Evolutionary conservation across 2,888 invertebrate genomes (phyloP), one percentile per base, ranked within the genome.

Genomic region (Syrphus vitripennis): DNA sequence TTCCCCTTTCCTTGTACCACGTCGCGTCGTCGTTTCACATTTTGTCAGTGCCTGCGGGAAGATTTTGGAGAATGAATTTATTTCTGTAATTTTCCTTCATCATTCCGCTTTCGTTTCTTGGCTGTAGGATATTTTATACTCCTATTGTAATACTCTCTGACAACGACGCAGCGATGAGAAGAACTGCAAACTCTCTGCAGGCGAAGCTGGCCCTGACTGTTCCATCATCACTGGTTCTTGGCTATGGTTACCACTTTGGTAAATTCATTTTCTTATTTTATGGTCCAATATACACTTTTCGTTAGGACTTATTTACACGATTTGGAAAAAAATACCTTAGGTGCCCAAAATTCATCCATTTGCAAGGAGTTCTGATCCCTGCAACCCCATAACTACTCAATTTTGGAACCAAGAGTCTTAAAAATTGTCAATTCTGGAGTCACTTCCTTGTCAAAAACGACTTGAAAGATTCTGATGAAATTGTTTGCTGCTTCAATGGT

Each of bases 31-130:
- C 55, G 48, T 53, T 65, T 69, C 74, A 21, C 24, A 61, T 72
- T 83, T 87, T 87, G 83, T 71, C 83, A 79, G 59, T 79, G 87
- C 87, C 83, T 31, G 59, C 40, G 78, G 87, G 42, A 61, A 59
- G 59, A 59, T 87, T 83, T 74, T 75, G 78, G 83, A 67, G 67
- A 87, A 87, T 87, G 83, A 87, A 87, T 87, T 87, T 87, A 87
- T 87, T 87, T 87, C 87, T 87, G 87, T 87, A 87, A 87, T 87
- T 87, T 87, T 87, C 87, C 87, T 87, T 87, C 82, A 75, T 87
- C 87, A 79, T 87, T 82, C 86, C 87, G 79, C 87, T 87, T 83
- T n/a, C n/a, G n/a, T n/a, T n/a, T 83, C 87, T 87, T 87, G 75
- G 78, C 87, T 69, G 45, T 42, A 79, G 79, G 87, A 67, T 71